Evolutionary conservation across 2,797 vertebrate genomes (phyloP).

Genomic region (Pitangus sulphuratus): DNA sequence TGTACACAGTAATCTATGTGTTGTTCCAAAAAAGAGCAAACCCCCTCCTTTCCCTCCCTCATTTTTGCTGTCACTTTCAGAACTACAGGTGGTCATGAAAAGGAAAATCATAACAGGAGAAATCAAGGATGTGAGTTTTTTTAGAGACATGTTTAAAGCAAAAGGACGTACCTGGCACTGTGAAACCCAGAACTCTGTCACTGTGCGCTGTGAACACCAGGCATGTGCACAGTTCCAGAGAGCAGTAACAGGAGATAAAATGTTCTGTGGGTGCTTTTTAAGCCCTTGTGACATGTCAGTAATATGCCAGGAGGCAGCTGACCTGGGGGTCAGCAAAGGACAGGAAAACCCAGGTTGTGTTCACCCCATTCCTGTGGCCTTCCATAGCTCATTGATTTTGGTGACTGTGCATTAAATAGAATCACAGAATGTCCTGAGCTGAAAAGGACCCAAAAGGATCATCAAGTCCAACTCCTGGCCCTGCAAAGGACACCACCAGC

Average conservation of each 20-base stretch:
- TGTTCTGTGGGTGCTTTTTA: neutral
- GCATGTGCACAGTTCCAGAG: neutral
- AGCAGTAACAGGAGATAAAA: neutral
- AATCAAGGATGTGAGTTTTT: neutral
- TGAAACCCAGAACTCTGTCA: neutral
- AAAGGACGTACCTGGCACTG: neutral
- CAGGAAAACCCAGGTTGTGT: neutral
- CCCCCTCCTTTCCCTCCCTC: rapidly evolving
- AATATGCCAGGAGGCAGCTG: neutral
- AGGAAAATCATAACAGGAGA: neutral
- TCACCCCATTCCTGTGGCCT: rapidly evolving
- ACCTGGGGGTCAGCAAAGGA: neutral
- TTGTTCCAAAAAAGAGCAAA: neutral
- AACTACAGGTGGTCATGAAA: rapidly evolving
- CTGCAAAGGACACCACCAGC: neutral
- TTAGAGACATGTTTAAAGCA: neutral
- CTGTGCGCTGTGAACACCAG: rapidly evolving
- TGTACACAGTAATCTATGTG: neutral
- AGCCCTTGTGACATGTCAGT: neutral
- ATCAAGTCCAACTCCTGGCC: neutral
- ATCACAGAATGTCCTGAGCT: neutral
- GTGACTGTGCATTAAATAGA: neutral
- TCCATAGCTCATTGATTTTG: neutral
- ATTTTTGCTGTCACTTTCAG: neutral
- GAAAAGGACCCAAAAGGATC: neutral